Base-by-base conservation (phyloP, 2,888 invertebrate genomes). In the Salpingus planirostris region DNA sequence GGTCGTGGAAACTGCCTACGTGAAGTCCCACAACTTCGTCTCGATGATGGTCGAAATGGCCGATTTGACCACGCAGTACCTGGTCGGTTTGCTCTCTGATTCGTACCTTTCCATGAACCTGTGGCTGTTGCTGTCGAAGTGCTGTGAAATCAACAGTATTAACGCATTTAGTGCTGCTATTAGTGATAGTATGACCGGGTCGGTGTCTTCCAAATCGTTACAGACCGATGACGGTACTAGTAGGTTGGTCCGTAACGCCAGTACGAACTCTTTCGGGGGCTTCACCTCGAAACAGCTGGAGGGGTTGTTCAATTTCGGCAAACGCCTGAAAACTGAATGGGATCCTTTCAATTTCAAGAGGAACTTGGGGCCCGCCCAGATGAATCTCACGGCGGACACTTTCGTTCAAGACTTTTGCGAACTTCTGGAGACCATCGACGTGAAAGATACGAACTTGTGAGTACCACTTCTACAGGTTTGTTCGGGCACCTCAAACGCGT, bases 401-500 rank as follows among this genome's bases (percentile, higher is more conserved):
- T 73, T 71, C 46, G 59, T 73, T 33, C 64, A 64, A 28, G 69
- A 71, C 33, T 59, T 87, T 42, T 83, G 82, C 51, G 71, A 76
- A 25, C 67, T 85, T 13, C 62, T 87, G 8, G 69, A 80, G 22
- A 68, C 73, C 25, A 73, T 80, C 18, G 91, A 92, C 56, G 85
- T 84, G 14, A 91, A 91, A 63, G 76, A 78, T 45, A 89, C 87
- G 5, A 89, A 90, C 64, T 91, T 91, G 91, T 91, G 67, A 81
- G 86, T 76, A 18, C 18, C 18, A n/a, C n/a, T n/a, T n/a, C n/a
- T n/a, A n/a, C n/a, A n/a, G n/a, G n/a, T n/a, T n/a, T n/a, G n/a
- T n/a, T n/a, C n/a, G n/a, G n/a, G n/a, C n/a, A n/a, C n/a, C n/a
- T n/a, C n/a, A n/a, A n/a, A n/a, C n/a, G n/a, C n/a, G n/a, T n/a